Conservation (phyloP, 2,113 vertebrate species). For the Mormyrus iriodes region DNA sequence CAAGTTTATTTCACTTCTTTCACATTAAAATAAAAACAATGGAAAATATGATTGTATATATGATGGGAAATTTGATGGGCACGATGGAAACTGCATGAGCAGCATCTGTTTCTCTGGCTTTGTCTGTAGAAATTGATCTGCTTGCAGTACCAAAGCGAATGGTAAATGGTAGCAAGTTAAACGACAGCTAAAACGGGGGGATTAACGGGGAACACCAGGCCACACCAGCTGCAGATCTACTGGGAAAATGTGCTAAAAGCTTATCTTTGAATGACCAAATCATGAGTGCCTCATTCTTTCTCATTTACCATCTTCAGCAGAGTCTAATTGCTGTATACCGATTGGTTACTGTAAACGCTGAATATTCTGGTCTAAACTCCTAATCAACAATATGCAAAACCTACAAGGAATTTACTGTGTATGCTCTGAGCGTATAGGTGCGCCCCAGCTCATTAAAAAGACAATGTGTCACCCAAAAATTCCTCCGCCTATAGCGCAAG, state of each 20-base stretch:
- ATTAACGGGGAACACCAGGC: not conserved
- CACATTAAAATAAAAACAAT: not conserved
- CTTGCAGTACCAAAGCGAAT: not conserved
- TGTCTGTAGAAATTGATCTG: not conserved
- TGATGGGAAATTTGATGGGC: not conserved
- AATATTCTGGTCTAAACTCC: not conserved
- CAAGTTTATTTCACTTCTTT: not conserved
- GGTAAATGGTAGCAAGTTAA: not conserved
- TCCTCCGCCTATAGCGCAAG: not conserved
- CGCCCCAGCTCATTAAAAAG: not conserved
- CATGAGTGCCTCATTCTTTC: not conserved
- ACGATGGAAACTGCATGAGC: not conserved
- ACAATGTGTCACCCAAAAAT: conserved; percentile 23
- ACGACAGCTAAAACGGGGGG: too few species aligned
- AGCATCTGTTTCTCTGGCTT: not conserved
- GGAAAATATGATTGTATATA: not conserved
- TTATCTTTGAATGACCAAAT: too few species aligned
- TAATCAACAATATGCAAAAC: not conserved
- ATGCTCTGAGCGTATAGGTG: not conserved
- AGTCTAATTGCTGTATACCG: not conserved
- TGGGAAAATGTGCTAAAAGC: not conserved
- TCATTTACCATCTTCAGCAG: not conserved
- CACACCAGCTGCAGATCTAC: not conserved
- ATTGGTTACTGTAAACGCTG: not conserved
- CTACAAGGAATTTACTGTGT: conserved; percentile 7